Base-by-base conservation (phyloP, 64 coral and sea anemone genomes). In the Montipora efflorescens region DNA sequence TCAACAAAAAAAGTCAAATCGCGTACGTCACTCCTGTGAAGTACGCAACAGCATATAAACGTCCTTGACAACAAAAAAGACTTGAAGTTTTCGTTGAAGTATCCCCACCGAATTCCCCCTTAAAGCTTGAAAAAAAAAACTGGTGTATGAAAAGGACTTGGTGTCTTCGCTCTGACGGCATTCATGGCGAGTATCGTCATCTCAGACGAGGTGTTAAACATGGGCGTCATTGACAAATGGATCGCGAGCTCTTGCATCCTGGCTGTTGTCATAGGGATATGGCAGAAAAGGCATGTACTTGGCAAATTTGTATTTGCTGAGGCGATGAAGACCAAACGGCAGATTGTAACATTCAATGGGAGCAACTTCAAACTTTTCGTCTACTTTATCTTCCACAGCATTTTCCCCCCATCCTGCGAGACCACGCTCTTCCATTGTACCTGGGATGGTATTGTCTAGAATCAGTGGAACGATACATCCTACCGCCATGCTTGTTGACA, bases 371-470 rank as follows among this genome's bases (percentile, higher is more conserved):
- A 7, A 84, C 23, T 84, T 53, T 55, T 57, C 81, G 8, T 84
- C 59, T 9, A 7, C 16, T 47, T 84, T 59, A 84, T 67, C 81
- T 47, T 25, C 44, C 22, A 43, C 71, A 14, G 18, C 25, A 84
- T 67, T 9, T 47, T 67, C 14, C 61, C 81, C 28, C 81, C 81
- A 84, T 19, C 20, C 25, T 25, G 21, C 16, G 5, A 88, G 74
- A 11, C 92, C 88, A 50, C 93, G 88, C 52, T 95, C 88, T 51
- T 95, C 71, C 5, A 73, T 67, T 15, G 93, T 91, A 3, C 93
- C 88, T 10, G 93, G 93, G 18, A 95, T 75, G 47, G 74, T 70
- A 59, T 69, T 84, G 18, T 84, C 81, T 14, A 84, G 36, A 84
- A 84, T 84, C 81, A 84, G 69, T 47, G 28, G 25, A 47, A 47